A percentile compares a stretch with the other conserved stretches of the same genome.
Conservation (phyloP, 2,888 invertebrate species). For the Brenthis ino region DNA sequence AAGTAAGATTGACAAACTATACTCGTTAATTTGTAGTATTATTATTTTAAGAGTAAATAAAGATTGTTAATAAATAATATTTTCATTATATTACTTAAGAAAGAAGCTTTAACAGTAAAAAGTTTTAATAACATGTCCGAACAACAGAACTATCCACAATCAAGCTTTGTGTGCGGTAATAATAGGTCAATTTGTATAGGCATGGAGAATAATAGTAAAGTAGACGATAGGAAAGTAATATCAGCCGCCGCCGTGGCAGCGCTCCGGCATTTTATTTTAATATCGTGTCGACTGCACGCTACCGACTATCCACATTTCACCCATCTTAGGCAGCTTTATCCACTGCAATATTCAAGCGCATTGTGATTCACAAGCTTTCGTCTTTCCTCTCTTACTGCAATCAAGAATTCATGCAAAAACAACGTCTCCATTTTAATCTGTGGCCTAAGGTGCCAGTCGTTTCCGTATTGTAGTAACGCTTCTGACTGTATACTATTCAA, state of each 20-base stretch:
- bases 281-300: slow-evolving; percentile 61
- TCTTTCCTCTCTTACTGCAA: slow-evolving; percentile 55
- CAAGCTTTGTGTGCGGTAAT: slow-evolving; percentile 37
- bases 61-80: no score
- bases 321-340: slow-evolving; percentile 52
- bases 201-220: slow-evolving; percentile 43
- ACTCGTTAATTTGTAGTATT: no score
- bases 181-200: slow-evolving; percentile 44
- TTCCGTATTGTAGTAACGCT: slow-evolving; percentile 5
- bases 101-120: slow-evolving; percentile 16
- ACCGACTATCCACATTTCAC: slow-evolving; percentile 51
- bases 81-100: slow-evolving; percentile 9
- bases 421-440: slow-evolving; percentile 41
- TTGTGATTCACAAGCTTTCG: slow-evolving; percentile 58
- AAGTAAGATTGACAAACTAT: no score
- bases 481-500: not conserved
- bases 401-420: slow-evolving; percentile 56
- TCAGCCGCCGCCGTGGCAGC: slow-evolving; percentile 43
- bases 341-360: slow-evolving; percentile 56
- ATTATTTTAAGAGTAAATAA: no score
- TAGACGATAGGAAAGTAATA: slow-evolving; percentile 47
- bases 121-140: slow-evolving; percentile 22
- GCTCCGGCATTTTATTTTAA: slow-evolving; percentile 62
- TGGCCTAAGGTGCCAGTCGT: slow-evolving; percentile 26
- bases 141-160: slow-evolving; percentile 18